Base-by-base conservation (phyloP, 2,888 invertebrate genomes). In the Melitaea athalia region DNA sequence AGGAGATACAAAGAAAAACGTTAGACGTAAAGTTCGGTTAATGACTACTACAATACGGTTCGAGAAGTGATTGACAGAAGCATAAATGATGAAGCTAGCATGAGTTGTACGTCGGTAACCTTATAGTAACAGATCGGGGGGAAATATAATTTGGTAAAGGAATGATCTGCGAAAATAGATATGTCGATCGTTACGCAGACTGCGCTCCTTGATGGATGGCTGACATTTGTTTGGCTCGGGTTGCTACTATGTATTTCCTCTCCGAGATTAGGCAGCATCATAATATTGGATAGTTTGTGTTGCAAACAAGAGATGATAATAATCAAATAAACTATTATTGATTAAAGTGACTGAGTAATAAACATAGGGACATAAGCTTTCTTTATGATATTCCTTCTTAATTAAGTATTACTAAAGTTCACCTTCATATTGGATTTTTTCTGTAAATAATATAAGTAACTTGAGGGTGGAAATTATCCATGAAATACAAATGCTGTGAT, bases 161-260 rank as follows among this genome's bases (percentile, higher is more conserved):
- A 86, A 89, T 88, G 89, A 89, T 91, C 88, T 85, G 88, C 86
- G 88, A 83, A 86, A 89, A 89, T 89, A 88, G 85, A 89, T 89
- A 88, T 87, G 88, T 88, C 85, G 83, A 83, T 82, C 83, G 86
- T 86, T 85, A 85, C 88, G 82, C 81, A 85, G 84, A 85, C 85
- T 84, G 85, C 82, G 76, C 73, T 75, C 75, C 76, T 82, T 91
- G 90, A 91, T 91, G 85, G 91, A 91, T 90, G 85, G 82, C 85
- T 85, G 82, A 86, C 84, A 85, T 85, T 84, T 84, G 84, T 85
- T 86, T 77, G 73, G 71, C 72, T 70, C 67, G 57, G 65, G 63
- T 64, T 73, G 67, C 70, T 71, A 71, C 67, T 68, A 50, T 59
- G 42, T 68, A 64, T 63, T 61, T 63, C 59, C 63, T 67, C 63